Conservation (phyloP, 2,113 vertebrate species). For the Bos indicus region DNA sequence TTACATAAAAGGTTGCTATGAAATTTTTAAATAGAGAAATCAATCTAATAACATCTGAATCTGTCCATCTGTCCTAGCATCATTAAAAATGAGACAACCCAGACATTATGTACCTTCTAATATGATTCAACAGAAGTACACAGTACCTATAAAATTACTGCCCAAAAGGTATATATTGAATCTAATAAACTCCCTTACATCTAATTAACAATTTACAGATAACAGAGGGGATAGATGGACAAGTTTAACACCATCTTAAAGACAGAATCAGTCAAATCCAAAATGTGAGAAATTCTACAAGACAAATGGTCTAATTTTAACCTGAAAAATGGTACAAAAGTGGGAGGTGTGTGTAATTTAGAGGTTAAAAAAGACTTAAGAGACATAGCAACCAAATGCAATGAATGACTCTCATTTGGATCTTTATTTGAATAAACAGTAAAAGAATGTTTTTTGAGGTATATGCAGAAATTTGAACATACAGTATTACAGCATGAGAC, state of each 20-base stretch:
- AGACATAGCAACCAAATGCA: not conserved
- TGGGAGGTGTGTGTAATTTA: not conserved
- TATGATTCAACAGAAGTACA: not conserved
- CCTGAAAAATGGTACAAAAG: not conserved
- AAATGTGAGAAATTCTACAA: not conserved
- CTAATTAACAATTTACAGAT: not conserved
- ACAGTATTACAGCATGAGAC: not conserved
- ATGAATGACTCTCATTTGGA: not conserved
- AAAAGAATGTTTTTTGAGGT: not conserved
- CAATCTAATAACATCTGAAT: not conserved
- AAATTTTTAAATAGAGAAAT: not conserved
- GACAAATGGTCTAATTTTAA: not conserved
- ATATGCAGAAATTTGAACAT: not conserved
- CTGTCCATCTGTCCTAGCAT: not conserved
- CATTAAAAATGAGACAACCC: not conserved
- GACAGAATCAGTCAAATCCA: not conserved
- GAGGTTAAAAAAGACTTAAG: not conserved
- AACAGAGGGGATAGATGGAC: not conserved
- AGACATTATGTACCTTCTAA: not conserved
- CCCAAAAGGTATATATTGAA: not conserved
- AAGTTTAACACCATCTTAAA: not conserved
- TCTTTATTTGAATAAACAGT: not conserved
- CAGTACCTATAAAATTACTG: not conserved
- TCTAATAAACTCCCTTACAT: not conserved
- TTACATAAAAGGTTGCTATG: not conserved